Evolutionary conservation across 2,113 vertebrate species (phyloP).

Genomic region (Heterotilapia buettikoferi): DNA sequence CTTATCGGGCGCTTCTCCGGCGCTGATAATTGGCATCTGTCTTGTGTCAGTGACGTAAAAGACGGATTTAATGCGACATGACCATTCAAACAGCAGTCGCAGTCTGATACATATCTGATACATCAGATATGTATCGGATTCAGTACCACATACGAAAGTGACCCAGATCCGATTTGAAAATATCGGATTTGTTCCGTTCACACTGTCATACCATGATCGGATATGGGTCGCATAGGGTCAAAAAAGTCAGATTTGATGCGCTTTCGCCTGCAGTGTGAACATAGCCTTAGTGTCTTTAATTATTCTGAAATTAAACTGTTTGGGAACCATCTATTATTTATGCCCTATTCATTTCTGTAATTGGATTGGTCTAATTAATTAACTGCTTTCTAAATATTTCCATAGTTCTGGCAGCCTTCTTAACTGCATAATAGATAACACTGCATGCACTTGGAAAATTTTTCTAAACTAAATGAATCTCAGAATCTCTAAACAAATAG

Average conservation of each 20-base stretch:
- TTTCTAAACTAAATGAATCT: background rate
- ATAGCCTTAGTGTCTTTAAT: background rate
- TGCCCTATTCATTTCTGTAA: background rate
- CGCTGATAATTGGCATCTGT: background rate
- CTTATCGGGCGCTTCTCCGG: background rate
- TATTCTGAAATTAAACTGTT: background rate
- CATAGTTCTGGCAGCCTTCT: background rate
- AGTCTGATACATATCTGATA: background rate
- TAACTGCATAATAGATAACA: background rate
- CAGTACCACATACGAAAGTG: background rate
- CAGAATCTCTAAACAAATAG: background rate
- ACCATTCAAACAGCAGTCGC: background rate
- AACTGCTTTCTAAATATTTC: background rate
- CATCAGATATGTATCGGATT: background rate
- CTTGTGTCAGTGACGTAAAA: background rate
- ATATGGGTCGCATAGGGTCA: background rate
- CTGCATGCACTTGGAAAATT: background rate
- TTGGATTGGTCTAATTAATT: background rate
- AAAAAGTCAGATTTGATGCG: fast-evolving
- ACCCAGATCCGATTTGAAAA: background rate
- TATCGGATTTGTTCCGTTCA: background rate
- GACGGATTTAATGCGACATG: background rate
- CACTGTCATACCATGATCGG: background rate
- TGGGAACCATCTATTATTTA: background rate
- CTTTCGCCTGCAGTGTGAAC: background rate